phyloP scores from a whole-genome alignment of 1,140 invertebrate genomes.

The Oedothorax gibbosus region DNA sequence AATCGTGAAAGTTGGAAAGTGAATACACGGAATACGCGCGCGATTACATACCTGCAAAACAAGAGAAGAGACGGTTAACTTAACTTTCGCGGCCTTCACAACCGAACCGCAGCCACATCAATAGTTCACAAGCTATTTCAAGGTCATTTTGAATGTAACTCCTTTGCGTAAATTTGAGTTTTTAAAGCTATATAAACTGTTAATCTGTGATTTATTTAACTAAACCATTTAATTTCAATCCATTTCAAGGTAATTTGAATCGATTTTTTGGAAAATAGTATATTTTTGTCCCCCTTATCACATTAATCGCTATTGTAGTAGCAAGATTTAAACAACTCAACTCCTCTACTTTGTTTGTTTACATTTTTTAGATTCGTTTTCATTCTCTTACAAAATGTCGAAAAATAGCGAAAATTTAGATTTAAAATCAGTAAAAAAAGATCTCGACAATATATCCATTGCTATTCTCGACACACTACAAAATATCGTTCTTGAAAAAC shows the following conservation, averaged over 20 bases:
- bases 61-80: not conserved
- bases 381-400: not conserved
- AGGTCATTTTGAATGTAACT: too few relatives aligned
- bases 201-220: too few relatives aligned
- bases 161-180: too few relatives aligned
- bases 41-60: not conserved
- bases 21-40: not conserved
- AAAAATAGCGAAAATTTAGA: not conserved
- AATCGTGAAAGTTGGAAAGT: not conserved
- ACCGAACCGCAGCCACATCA: not conserved
- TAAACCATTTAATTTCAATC: too few relatives aligned
- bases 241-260: too few relatives aligned
- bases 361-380: not conserved
- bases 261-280: too few relatives aligned
- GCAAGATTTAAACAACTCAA: not conserved
- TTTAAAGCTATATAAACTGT: too few relatives aligned
- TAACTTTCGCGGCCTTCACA: not conserved
- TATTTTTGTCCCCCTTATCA: too few relatives aligned
- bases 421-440: not conserved
- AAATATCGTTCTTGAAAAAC: conserved; percentile 43
- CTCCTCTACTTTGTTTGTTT: not conserved
- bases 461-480: conserved; percentile 36
- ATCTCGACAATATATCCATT: conserved; percentile 54
- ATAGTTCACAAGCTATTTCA: too few relatives aligned
- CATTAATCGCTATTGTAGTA: too few relatives aligned